phyloP scores from a whole-genome alignment of 2,888 invertebrate genomes.

The Himalopsyche kuldschensis region DNA sequence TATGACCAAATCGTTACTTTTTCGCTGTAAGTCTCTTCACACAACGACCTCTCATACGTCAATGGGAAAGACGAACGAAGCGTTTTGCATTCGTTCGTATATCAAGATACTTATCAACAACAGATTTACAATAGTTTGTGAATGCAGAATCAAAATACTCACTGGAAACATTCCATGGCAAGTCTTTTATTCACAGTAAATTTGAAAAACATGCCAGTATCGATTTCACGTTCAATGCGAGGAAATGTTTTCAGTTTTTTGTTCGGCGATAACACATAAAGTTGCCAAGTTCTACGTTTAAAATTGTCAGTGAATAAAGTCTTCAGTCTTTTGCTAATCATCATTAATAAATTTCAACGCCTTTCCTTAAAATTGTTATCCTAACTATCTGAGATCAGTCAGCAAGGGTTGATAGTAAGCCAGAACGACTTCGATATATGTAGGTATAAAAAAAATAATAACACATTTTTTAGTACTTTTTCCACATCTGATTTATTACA shows the following conservation, averaged over 20 bases:
- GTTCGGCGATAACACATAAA: not conserved
- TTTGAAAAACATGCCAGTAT: not conserved
- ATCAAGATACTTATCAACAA: conserved; percentile 60
- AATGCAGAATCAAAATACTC: conserved; percentile 33
- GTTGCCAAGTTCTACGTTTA: not conserved
- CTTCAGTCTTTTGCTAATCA: too few relatives aligned
- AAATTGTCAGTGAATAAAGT: not conserved
- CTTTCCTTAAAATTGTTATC: too few relatives aligned
- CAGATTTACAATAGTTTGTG: conserved; percentile 57
- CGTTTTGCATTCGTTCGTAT: conserved; percentile 61
- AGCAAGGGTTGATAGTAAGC: too few relatives aligned
- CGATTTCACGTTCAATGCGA: not conserved
- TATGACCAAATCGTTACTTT: too few relatives aligned
- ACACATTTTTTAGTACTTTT: too few relatives aligned
- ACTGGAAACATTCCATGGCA: not conserved
- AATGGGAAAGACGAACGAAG: conserved; percentile 45
- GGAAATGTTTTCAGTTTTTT: not conserved
- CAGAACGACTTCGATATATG: too few relatives aligned
- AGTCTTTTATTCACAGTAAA: not conserved
- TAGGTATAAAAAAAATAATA: too few relatives aligned
- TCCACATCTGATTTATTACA: too few relatives aligned
- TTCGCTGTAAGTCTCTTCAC: not conserved
- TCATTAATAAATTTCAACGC: too few relatives aligned
- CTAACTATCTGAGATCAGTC: too few relatives aligned
- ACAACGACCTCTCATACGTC: conserved; percentile 27